Percentiles rank a stretch among this genome's conserved stretches.
Conservation (phyloP, 2,113 vertebrate species). For the Cinclus cinclus region DNA sequence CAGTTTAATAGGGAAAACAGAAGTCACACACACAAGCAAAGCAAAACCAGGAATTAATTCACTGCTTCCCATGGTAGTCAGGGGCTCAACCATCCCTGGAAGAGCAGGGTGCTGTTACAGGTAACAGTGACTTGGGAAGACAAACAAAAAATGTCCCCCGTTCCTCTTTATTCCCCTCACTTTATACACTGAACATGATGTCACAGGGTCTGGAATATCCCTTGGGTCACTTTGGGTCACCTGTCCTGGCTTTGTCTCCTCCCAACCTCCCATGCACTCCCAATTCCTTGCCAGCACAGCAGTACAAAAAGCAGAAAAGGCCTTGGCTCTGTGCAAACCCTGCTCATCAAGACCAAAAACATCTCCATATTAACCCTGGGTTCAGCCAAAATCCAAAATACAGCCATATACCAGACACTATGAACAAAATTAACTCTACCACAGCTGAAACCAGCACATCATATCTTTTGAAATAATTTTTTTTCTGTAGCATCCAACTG, state of each 20-base stretch:
- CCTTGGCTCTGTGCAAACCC: not conserved
- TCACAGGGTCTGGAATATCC: not conserved
- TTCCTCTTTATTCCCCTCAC: not conserved
- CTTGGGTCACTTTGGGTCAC: not conserved
- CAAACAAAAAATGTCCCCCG: not conserved
- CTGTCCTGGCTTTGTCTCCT: not conserved
- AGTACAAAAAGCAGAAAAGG: not conserved
- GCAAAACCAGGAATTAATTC: not conserved
- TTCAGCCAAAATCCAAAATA: not conserved
- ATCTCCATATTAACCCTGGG: not conserved
- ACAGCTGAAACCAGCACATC: not conserved
- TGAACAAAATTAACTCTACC: not conserved
- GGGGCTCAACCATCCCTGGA: not conserved
- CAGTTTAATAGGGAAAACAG: not conserved
- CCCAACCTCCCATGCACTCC: fast-evolving
- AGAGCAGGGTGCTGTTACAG: not conserved
- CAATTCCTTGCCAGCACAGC: fast-evolving
- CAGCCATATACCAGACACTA: too few relatives aligned
- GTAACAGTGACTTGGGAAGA: fast-evolving
- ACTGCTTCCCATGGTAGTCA: not conserved
- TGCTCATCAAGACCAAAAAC: not conserved
- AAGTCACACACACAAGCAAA: not conserved
- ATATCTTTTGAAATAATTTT: not conserved
- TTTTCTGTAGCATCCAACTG: not conserved
- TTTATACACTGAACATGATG: not conserved